Conservation (phyloP, 2,113 vertebrate species). For the Poecilia latipinna region DNA sequence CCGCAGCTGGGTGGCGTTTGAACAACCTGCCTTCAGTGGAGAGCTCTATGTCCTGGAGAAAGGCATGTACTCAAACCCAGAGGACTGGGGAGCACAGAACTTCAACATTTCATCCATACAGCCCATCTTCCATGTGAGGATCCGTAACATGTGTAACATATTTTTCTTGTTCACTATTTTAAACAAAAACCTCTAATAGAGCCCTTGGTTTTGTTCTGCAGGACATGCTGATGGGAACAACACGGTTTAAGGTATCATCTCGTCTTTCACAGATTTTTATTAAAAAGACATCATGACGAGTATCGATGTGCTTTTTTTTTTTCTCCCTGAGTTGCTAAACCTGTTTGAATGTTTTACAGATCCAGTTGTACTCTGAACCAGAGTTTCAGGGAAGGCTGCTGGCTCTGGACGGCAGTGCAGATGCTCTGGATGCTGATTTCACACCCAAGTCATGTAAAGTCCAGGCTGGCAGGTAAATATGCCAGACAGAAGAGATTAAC, state of each 20-base stretch:
- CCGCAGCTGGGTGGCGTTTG: conserved; percentile 93
- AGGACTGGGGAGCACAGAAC: conserved; percentile 89
- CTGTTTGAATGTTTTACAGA: conserved; percentile 74
- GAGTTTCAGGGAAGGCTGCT: conserved; percentile 85
- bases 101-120: conserved; percentile 90
- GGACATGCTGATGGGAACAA: conserved; percentile 61
- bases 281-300: too few relatives aligned
- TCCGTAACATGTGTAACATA: not conserved
- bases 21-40: conserved; percentile 90
- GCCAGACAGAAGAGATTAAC: not conserved
- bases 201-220: conserved; percentile 41
- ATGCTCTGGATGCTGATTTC: conserved; percentile 84
- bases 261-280: not conserved
- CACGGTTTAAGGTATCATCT: conserved; percentile 73
- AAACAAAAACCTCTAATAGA: not conserved
- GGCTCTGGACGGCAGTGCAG: conserved; percentile 81
- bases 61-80: conserved; percentile 86
- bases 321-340: not conserved
- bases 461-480: conserved; percentile 87
- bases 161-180: not conserved
- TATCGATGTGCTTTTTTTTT: not conserved
- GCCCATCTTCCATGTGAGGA: conserved; percentile 88
- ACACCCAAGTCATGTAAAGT: conserved; percentile 88
- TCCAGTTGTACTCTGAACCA: conserved; percentile 91
- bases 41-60: conserved; percentile 91